Conservation (phyloP, 2,113 vertebrate genomes). For the Salvelinus fontinalis region DNA sequence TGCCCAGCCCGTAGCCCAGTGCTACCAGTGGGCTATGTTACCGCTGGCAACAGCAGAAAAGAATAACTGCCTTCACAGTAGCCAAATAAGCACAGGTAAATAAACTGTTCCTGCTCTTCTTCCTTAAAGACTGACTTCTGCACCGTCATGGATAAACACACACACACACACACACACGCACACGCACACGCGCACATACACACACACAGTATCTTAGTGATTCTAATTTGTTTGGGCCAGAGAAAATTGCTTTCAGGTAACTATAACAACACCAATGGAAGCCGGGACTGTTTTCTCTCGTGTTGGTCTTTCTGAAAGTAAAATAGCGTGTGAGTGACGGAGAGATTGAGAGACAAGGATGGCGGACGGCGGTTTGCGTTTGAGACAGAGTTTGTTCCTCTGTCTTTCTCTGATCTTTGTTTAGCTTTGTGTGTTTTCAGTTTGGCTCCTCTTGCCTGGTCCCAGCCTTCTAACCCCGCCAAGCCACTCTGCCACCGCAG, state of each 20-base stretch:
- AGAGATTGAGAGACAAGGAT: conserved; percentile 40
- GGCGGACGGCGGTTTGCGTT: conserved; percentile 31
- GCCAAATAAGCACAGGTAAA: no score
- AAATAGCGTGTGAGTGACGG: conserved; percentile 54
- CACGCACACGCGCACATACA: neutral
- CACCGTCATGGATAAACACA: neutral
- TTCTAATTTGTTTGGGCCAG: no score
- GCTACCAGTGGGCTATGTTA: no score
- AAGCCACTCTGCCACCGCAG: conserved; percentile 31
- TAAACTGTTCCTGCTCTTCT: no score
- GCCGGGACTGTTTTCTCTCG: conserved; percentile 4
- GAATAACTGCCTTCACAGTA: no score
- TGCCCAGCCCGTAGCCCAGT: no score
- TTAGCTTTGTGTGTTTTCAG: conserved; percentile 55
- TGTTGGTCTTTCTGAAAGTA: conserved; percentile 56
- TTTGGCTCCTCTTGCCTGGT: conserved; percentile 59
- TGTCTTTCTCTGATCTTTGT: conserved; percentile 55
- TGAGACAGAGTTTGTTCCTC: conserved; percentile 64
- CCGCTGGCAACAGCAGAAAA: no score
- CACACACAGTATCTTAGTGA: neutral
- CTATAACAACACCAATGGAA: conserved; percentile 55
- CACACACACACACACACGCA: neutral
- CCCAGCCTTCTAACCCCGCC: conserved; percentile 52
- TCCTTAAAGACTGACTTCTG: conserved; percentile 1
- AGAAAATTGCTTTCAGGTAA: conserved; percentile 51